Evolutionary conservation across 1,140 invertebrate genomes (phyloP).

Genomic region (Adelges cooleyi): DNA sequence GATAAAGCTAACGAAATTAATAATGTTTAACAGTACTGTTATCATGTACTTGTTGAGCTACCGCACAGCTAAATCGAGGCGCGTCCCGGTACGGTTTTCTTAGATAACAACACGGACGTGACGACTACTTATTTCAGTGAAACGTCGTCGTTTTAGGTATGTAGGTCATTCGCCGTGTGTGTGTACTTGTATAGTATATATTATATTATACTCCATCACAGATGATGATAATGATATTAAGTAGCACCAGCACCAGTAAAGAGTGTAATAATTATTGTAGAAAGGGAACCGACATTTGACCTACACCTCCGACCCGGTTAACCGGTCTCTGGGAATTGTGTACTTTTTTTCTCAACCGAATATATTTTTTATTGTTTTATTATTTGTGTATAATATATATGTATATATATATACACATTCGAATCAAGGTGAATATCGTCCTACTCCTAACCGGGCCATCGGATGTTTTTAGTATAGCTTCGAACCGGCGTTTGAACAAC

Average conservation of each 20-base stretch:
- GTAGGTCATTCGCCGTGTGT: slow-evolving; percentile 4
- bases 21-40: too few species aligned
- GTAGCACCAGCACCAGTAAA: too few species aligned
- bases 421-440: slow-evolving; percentile 9
- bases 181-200: not conserved
- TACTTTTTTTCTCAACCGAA: not conserved
- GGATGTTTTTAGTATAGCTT: too few species aligned
- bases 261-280: slow-evolving; percentile 31
- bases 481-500: too few species aligned
- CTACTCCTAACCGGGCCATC: too few species aligned
- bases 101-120: slow-evolving; percentile 17
- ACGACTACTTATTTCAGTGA: slow-evolving; percentile 32
- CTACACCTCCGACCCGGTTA: slow-evolving; percentile 10
- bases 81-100: too few species aligned
- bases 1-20: too few species aligned
- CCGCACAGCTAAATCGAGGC: too few species aligned
- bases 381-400: too few species aligned
- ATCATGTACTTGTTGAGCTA: too few species aligned
- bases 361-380: not conserved
- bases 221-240: too few species aligned
- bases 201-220: not conserved
- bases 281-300: slow-evolving; percentile 25
- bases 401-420: too few species aligned
- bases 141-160: slow-evolving; percentile 32
- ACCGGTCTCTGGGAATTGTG: not conserved